These are phyloP conservation scores for Yoshiicerus persimilis DNA, from an alignment of 1,140 invertebrate genomes.

Conservation along the genomic window DNA sequence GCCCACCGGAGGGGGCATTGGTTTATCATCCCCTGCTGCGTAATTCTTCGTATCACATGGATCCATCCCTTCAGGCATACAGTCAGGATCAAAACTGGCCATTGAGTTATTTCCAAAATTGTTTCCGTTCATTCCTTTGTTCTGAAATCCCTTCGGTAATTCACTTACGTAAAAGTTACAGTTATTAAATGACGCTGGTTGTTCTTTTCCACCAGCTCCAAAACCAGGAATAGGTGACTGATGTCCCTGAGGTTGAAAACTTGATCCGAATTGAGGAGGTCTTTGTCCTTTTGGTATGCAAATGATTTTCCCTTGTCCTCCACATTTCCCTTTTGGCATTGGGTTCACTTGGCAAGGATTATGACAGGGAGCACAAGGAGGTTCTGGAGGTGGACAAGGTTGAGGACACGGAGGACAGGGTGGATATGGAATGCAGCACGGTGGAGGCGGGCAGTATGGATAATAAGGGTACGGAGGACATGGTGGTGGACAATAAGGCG, in stretches of 20 bases:
- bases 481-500: background rate
- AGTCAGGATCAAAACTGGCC: background rate
- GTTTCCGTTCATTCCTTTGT: background rate
- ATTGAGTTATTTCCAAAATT: background rate
- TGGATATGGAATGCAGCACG: background rate
- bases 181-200: constrained; percentile 32
- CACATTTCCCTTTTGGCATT: no score
- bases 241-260: no score
- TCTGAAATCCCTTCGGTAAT: constrained; percentile 28
- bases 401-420: background rate
- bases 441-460: background rate
- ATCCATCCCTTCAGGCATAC: background rate
- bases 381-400: background rate
- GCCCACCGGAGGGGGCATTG: constrained; percentile 17
- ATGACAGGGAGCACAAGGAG: background rate
- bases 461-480: background rate
- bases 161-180: constrained; percentile 35
- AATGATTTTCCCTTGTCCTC: background rate
- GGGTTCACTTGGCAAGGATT: background rate
- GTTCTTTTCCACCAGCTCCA: background rate
- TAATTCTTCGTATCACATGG: background rate
- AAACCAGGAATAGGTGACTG: background rate
- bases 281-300: constrained; percentile 21
- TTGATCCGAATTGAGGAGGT: background rate
- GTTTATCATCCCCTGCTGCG: constrained; percentile 19